These are phyloP conservation scores for Timema podura DNA, from an alignment of 2,888 invertebrate species.

Conservation along the genomic window DNA sequence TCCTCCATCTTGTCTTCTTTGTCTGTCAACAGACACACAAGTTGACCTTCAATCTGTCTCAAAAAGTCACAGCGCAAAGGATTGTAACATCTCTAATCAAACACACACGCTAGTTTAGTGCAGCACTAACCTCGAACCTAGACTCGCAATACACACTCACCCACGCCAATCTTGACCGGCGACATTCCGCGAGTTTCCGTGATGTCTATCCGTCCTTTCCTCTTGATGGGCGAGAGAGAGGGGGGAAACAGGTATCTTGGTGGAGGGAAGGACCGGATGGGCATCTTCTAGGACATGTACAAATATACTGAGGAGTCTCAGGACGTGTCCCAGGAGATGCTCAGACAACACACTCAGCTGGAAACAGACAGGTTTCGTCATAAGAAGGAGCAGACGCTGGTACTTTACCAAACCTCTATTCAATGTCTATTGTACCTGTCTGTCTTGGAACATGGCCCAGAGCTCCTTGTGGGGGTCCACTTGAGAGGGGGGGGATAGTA, in stretches of 20 bases:
- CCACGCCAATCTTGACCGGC: slow-evolving; percentile 26
- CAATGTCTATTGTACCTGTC: slow-evolving; percentile 23
- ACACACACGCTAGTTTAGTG: too few relatives aligned
- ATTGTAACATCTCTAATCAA: background rate
- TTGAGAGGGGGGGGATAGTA: slow-evolving; percentile 18
- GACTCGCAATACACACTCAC: too few relatives aligned
- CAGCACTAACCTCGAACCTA: too few relatives aligned
- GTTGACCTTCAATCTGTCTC: slow-evolving; percentile 16
- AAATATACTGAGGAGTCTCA: slow-evolving; percentile 69
- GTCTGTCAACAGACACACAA: slow-evolving; percentile 24
- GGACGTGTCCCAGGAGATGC: slow-evolving; percentile 60
- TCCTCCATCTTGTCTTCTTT: slow-evolving; percentile 37
- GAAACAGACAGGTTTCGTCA: slow-evolving; percentile 15
- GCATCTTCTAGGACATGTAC: slow-evolving; percentile 72
- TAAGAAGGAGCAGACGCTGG: too few relatives aligned
- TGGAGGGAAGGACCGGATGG: slow-evolving; percentile 50
- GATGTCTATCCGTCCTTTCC: slow-evolving; percentile 20
- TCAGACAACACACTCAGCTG: slow-evolving; percentile 55
- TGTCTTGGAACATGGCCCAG: slow-evolving; percentile 29
- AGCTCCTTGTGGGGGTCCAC: slow-evolving; percentile 30
- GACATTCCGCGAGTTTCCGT: slow-evolving; percentile 24
- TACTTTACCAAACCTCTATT: too few relatives aligned
- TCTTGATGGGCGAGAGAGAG: slow-evolving; percentile 32
- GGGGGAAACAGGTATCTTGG: slow-evolving; percentile 49
- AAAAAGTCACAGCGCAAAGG: background rate